phyloP scores from a whole-genome alignment of 2,113 vertebrate species.

The Eudorcas thomsonii region DNA sequence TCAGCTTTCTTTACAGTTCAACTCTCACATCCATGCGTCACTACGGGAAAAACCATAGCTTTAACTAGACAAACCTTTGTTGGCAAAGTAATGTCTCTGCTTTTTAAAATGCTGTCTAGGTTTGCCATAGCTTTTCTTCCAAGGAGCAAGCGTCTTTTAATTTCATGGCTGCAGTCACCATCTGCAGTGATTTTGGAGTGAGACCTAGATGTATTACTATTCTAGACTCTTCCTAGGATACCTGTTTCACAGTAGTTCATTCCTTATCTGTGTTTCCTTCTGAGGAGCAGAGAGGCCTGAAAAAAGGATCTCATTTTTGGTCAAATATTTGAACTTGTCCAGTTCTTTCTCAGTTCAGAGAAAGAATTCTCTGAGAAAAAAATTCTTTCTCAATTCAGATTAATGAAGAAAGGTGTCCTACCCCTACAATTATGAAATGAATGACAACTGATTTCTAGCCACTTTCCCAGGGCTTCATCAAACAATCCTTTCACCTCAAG shows the following conservation, averaged over 20 bases:
- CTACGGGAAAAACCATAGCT: not conserved
- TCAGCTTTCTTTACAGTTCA: not conserved
- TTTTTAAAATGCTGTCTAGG: not conserved
- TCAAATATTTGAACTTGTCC: not conserved
- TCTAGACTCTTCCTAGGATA: not conserved
- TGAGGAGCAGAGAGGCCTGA: not conserved
- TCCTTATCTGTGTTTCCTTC: not conserved
- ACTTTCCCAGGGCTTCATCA: not conserved
- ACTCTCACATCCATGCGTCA: not conserved
- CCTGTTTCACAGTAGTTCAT: not conserved
- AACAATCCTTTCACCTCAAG: not conserved
- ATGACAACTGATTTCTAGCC: not conserved
- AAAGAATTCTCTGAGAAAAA: not conserved
- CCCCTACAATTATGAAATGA: not conserved
- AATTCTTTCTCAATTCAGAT: not conserved
- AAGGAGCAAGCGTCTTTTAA: not conserved
- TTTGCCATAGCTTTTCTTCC: not conserved
- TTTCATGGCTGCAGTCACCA: not conserved
- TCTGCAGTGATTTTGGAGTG: not conserved
- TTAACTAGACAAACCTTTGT: not conserved
- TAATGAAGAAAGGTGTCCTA: not conserved
- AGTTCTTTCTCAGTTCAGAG: not conserved
- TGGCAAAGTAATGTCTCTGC: not conserved
- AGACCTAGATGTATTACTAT: not conserved
- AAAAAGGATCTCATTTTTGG: not conserved